Conservation (phyloP, 2,113 vertebrate genomes). For the Holacanthus passer region DNA sequence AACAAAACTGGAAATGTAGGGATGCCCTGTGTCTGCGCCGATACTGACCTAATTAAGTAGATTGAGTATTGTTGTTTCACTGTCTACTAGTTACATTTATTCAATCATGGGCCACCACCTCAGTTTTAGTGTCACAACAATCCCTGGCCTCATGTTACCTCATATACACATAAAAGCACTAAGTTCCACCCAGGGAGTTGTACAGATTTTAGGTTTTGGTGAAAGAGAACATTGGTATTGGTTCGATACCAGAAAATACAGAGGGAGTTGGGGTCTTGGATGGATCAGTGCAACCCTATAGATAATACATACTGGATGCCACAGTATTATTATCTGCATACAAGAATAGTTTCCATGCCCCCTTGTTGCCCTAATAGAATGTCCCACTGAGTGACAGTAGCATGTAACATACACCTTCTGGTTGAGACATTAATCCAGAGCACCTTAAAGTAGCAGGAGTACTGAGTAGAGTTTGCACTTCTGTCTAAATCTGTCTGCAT, state of each 20-base stretch:
- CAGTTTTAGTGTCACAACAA: background rate
- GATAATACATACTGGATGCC: background rate
- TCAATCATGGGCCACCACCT: background rate
- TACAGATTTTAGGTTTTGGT: background rate
- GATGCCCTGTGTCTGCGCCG: background rate
- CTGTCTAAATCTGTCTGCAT: background rate
- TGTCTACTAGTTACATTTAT: background rate
- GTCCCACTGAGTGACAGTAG: slow-evolving; percentile 11
- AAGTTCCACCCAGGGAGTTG: background rate
- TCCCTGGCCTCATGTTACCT: background rate
- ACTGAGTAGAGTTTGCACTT: background rate
- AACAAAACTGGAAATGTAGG: background rate
- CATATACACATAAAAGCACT: too few species aligned
- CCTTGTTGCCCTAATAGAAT: background rate
- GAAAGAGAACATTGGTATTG: background rate
- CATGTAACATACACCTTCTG: slow-evolving; percentile 1
- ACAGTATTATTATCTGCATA: slow-evolving; percentile 7
- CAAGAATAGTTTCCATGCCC: background rate
- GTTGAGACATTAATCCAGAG: background rate
- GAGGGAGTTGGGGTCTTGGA: background rate
- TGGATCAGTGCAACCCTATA: background rate
- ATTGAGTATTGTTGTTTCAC: background rate
- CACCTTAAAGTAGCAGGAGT: background rate
- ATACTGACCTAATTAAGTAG: background rate
- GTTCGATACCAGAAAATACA: background rate